These are phyloP conservation scores for Crambe crambe DNA, from an alignment of 37 sponge, comb jelly and placozoan genomes.

Conservation along the genomic window DNA sequence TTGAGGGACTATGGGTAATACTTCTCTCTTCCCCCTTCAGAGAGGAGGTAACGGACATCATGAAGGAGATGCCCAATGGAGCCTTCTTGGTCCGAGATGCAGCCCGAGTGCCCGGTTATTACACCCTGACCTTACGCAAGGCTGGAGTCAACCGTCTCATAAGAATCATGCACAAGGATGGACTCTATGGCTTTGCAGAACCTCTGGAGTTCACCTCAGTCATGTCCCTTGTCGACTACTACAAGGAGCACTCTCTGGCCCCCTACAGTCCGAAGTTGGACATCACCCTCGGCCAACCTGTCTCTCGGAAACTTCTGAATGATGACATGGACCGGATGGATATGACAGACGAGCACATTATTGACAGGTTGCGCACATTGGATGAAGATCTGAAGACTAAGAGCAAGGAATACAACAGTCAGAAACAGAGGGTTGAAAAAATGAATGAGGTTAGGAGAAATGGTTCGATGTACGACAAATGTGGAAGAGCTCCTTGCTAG, in stretches of 20 bases:
- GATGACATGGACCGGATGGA: constrained; percentile 4
- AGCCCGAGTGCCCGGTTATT: constrained; percentile 75
- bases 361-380: constrained; percentile 19
- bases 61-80: constrained; percentile 87
- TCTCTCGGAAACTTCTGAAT: constrained; percentile 23
- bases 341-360: constrained; percentile 26
- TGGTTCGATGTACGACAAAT: too few relatives aligned
- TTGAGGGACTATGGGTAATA: too few relatives aligned
- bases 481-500: too few relatives aligned
- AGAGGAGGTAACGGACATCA: constrained; percentile 86
- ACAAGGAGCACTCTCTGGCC: constrained; percentile 62
- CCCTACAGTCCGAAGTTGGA: constrained; percentile 86
- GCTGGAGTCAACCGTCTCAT: constrained; percentile 84
- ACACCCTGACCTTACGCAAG: constrained; percentile 92
- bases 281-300: constrained; percentile 62
- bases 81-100: constrained; percentile 95
- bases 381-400: constrained; percentile 42
- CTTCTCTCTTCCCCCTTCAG: constrained; percentile 31
- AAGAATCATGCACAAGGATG: constrained; percentile 73
- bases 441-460: constrained; percentile 43
- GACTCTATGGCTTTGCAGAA: constrained; percentile 85
- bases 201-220: constrained; percentile 83
- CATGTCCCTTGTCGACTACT: constrained; percentile 64
- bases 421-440: constrained; percentile 21
- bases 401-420: constrained; percentile 36